These are phyloP conservation scores for Drosophila setifemur DNA, from an alignment of 1,140 invertebrate genomes.

Conservation along the genomic window DNA sequence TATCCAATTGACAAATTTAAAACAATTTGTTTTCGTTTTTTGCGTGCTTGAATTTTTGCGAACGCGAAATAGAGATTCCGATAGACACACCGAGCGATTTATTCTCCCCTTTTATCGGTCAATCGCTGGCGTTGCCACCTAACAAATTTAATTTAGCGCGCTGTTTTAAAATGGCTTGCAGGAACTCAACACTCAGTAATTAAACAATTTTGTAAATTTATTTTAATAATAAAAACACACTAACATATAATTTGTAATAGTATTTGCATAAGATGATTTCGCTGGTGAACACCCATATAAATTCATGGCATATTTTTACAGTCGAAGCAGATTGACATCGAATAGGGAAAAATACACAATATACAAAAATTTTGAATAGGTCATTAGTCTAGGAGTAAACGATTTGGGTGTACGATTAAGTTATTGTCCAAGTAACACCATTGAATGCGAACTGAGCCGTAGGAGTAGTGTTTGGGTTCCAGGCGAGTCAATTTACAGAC, in stretches of 20 bases:
- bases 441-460: slow-evolving; percentile 21
- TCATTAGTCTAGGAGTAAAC: slow-evolving; percentile 36
- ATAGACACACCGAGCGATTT: neutral
- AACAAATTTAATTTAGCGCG: neutral
- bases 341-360: slow-evolving; percentile 18
- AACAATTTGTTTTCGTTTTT: slow-evolving; percentile 9
- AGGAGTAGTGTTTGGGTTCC: slow-evolving; percentile 21
- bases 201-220: slow-evolving; percentile 61
- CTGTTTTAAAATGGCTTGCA: slow-evolving; percentile 1
- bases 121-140: neutral
- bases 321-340: slow-evolving; percentile 31
- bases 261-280: slow-evolving; percentile 50
- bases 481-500: slow-evolving; percentile 32
- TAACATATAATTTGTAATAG: slow-evolving; percentile 44
- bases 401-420: slow-evolving; percentile 17
- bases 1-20: neutral
- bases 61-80: neutral
- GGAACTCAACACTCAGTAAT: neutral
- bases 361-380: slow-evolving; percentile 12
- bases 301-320: slow-evolving; percentile 50
- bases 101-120: neutral
- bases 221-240: slow-evolving; percentile 63
- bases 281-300: slow-evolving; percentile 58
- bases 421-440: slow-evolving; percentile 60
- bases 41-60: slow-evolving; percentile 4